Conservation (phyloP, 2,888 invertebrate species). For the Andrena marginata region DNA sequence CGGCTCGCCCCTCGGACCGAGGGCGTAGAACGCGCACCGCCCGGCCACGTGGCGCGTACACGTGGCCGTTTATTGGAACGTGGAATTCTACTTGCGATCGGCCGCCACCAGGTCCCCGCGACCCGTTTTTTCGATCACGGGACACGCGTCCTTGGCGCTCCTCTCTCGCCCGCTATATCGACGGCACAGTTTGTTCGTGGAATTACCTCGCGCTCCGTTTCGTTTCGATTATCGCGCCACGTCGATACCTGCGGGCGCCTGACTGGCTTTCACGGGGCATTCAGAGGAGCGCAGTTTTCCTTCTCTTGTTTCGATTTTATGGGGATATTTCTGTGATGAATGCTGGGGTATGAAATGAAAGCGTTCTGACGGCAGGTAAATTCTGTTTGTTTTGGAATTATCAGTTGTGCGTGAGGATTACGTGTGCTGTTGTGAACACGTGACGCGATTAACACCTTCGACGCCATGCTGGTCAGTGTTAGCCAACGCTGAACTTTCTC, state of each 20-base stretch:
- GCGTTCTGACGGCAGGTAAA: not conserved
- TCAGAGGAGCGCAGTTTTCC: not conserved
- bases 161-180: not conserved
- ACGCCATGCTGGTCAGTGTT: not conserved
- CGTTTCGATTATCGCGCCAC: not conserved
- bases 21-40: conserved; percentile 15
- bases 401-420: not conserved
- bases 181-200: not conserved
- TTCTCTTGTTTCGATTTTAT: not conserved
- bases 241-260: not conserved
- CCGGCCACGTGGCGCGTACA: conserved; percentile 52
- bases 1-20: conserved; percentile 31
- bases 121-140: conserved; percentile 3
- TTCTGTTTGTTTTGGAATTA: conserved; percentile 17
- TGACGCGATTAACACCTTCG: conserved; percentile 17
- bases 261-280: no score
- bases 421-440: conserved; percentile 1
- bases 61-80: conserved; percentile 53
- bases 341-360: not conserved
- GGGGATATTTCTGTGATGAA: not conserved
- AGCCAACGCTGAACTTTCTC: not conserved
- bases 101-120: not conserved
- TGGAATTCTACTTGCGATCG: conserved; percentile 49
- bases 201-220: conserved; percentile 12
- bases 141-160: conserved; percentile 12